Evolutionary conservation across 1,140 invertebrate genomes (phyloP), one percentile per base, ranked within the genome.

Genomic region (Caenorhabditis remanei): DNA sequence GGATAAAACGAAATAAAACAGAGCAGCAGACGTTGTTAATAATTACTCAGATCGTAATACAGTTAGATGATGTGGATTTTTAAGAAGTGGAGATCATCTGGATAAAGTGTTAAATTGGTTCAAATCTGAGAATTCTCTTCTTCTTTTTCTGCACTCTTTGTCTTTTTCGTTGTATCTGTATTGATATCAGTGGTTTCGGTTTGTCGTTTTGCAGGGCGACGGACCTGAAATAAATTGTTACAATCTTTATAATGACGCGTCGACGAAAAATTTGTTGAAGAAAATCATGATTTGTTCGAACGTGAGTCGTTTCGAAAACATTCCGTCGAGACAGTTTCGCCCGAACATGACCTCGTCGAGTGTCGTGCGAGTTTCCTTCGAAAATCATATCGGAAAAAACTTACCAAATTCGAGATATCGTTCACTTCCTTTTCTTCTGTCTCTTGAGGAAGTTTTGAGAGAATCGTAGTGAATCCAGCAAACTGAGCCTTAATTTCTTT

Each of bases 341-440:
- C 32, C 32, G 32, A 32, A 32, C 32, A 32, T 32, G 32, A 32
- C 32, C 32, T 32, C 32, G 2, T 32, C 32, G 32, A 32, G 32
- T 32, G 32, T 32, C 32, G 32, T 32, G 32, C 32, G 32, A 32
- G 32, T 32, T 32, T 32, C 32, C 32, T 32, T 32, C 32, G n/a
- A 11, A 32, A 32, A 32, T 63, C 11, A 4, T 63, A 32, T 32
- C 8, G n/a, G 6, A 4, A 63, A 9, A 2, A 32, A 8, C 4
- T 13, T 79, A 79, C 71, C 71, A 79, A 50, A 40, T n/a, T 79
- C 19, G 71, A 79, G 19, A 79, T 79, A 24, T 79, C 71, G 24
- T 79, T 79, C 11, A n/a, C 71, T 24, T 79, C 46, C n/a, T 79
- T 50, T 4, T 50, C 4, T 9, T 50, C 21, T 19, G 46, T 8